Base-by-base conservation (phyloP, 2,113 vertebrate species). In the Antechinus flavipes region DNA sequence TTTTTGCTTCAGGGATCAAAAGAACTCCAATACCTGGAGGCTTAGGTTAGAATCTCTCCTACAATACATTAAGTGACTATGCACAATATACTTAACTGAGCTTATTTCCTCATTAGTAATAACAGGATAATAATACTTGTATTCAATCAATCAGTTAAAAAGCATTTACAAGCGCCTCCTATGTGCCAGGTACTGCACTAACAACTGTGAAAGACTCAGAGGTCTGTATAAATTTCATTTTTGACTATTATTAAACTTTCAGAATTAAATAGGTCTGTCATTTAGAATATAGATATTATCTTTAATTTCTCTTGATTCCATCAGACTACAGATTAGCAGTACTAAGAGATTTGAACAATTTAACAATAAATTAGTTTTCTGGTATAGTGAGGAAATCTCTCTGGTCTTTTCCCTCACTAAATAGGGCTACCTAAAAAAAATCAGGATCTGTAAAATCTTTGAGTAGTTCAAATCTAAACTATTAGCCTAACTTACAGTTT, bases 391-490 rank as follows among this genome's bases (percentile, higher is more conserved):
- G 52, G 76, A 23, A 46, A 90, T 49, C n/a, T 90, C 23, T 16
- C 90, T 6, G 56, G 54, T 46, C 30, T 89, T 54, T 25, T 92
- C 93, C 52, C 94, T 89, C 84, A 92, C 89, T 89, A 47, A 50
- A 68, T 52, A 22, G 68, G 47, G n/a, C 11, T 53, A 6, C 53
- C 95, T 56, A 94, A 46, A 94, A 46, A 30, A 96, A 94, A 47
- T 56, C 76, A 54, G 14, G 3, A 22, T 94, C 22, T 91, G 47
- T 54, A 91, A 35, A 96, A 90, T 95, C 58, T 94, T 54, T 47
- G 91, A 97, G 46, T 25, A 54, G 97, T 92, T 96, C 92, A 89
- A 93, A 95, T 96, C 91, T 90, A 93, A 95, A 95, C 93, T 91
- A 76, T 93, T 91, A 94, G 89, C 94, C 95, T 95, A 90, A 94